A percentile compares a stretch with the other conserved stretches of the same genome.
phyloP scores from a whole-genome alignment of 2,888 invertebrate species.

The Tetranychus truncatus region DNA sequence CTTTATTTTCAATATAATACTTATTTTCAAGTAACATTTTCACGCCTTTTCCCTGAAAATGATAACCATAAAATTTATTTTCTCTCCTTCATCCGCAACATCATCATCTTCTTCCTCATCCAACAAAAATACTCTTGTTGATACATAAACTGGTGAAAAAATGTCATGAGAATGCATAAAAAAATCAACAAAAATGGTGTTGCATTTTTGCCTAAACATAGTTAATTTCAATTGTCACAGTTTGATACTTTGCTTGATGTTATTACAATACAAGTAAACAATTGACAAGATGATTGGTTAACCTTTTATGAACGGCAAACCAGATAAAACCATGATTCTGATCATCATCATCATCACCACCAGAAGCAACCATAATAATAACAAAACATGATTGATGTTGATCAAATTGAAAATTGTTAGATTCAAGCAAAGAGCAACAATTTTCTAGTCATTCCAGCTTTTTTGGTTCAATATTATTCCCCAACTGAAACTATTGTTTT shows the following conservation, averaged over 20 bases:
- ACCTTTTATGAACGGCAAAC: not conserved
- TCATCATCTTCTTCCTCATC: not conserved
- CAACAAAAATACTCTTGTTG: not conserved
- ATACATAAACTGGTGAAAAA: not conserved
- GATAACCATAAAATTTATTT: not conserved
- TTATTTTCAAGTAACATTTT: not conserved
- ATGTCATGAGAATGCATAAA: not conserved
- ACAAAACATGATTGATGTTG: not conserved
- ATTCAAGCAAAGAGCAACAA: no score
- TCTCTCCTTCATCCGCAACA: not conserved
- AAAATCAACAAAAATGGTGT: not conserved
- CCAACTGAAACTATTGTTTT: no score
- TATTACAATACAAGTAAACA: not conserved
- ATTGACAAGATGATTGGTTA: not conserved
- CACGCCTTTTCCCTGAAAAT: not conserved
- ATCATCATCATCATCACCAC: not conserved
- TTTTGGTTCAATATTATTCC: no score
- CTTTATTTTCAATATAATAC: not conserved
- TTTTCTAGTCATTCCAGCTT: no score
- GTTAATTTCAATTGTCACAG: not conserved
- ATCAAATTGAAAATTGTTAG: not conserved
- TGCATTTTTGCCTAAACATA: not conserved
- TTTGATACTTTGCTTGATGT: not conserved
- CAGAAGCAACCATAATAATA: not conserved
- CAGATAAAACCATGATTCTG: not conserved